Base-by-base conservation (phyloP, 2,797 vertebrate genomes). In the Aeoliscus strigatus region DNA sequence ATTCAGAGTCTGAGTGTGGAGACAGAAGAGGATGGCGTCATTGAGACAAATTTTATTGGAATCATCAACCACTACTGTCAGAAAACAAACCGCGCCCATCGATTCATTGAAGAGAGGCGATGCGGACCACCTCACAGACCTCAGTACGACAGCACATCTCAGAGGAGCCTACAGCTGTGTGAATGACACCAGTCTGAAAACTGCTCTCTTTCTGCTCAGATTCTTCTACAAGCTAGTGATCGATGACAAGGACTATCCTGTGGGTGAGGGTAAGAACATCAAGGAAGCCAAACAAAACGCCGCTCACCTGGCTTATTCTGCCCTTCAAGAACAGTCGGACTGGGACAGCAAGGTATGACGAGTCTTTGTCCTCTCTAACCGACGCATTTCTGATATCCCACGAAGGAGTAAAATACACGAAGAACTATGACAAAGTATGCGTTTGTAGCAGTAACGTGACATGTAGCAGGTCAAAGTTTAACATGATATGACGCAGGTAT, bases 231-330 rank as follows among this genome's bases (percentile, higher is more conserved):
- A 65, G 49, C 52, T 74, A 10, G 15, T 75, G 2, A 77, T 89
- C 4, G 2, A 55, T 4, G 3, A 26, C 0, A 75, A 27, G 27
- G 51, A 78, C 2, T 90, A 79, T 26, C 61, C 83, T 2, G 54
- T 80, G 9, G 77, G 48, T 29, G 18, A 54, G 3, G 89, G 86
- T 9, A 87, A 56, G 13, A 83, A 0, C 2, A 1, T 13, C 1
- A 87, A 83, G 38, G 79, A 88, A 10, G 87, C 87, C 9, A 86
- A 66, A 55, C 82, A 84, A 33, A 65, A 66, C 0, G 84, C 87
- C 13, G 87, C 89, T 2, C 51, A 60, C 4, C 6, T 45, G 8
- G 83, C 87, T 11, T 82, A 47, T 69, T n/a, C 2, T 11, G 37
- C 43, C 5, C 59, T 87, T 17, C 9, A 60, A 8, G 52, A 61